These are phyloP conservation scores for Ochotona curzoniae DNA, from an alignment of 2,113 vertebrate genomes.

Conservation along the genomic window DNA sequence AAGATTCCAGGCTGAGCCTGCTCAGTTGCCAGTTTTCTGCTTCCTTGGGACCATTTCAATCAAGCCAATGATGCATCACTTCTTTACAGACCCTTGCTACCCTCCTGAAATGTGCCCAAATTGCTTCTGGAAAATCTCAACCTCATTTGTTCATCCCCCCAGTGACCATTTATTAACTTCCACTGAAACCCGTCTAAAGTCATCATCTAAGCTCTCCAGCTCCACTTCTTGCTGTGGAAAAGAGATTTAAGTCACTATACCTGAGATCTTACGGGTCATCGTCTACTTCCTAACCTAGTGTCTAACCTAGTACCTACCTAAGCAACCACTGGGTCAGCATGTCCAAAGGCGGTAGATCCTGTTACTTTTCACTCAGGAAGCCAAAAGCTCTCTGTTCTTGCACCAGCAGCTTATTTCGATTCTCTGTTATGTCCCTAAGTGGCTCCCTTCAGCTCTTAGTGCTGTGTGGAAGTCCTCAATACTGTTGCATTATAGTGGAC, in stretches of 20 bases:
- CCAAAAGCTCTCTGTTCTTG: neutral
- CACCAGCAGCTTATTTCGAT: neutral
- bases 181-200: neutral
- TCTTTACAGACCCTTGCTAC: neutral
- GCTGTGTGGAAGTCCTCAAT: constrained; percentile 7
- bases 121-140: constrained; percentile 33
- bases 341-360: neutral
- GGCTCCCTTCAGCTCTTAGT: neutral
- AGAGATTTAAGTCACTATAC: neutral
- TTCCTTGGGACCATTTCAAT: neutral
- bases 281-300: neutral
- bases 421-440: neutral
- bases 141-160: neutral
- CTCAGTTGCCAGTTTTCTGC: neutral
- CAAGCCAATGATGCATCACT: neutral
- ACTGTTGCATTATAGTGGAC: neutral
- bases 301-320: neutral
- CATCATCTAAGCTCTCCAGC: neutral
- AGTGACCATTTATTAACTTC: neutral
- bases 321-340: neutral
- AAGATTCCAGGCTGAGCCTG: neutral
- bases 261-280: neutral
- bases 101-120: neutral
- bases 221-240: neutral
- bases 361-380: constrained; percentile 3